Conservation (phyloP, 2,888 invertebrate genomes). For the Sesia bembeciformis region DNA sequence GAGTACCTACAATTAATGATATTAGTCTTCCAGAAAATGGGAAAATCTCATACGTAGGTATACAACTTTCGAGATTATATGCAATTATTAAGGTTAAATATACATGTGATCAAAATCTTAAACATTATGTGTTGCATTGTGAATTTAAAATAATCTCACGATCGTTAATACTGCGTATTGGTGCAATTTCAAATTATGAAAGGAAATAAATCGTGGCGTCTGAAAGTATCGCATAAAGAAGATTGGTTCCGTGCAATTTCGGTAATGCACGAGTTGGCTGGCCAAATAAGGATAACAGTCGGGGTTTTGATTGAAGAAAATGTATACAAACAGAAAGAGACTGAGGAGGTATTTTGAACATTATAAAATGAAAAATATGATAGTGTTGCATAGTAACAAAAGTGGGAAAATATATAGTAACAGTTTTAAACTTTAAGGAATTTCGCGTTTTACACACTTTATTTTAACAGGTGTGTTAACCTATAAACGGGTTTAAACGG, state of each 20-base stretch:
- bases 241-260: constrained; percentile 64
- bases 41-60: too few species aligned
- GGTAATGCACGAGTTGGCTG: constrained; percentile 62
- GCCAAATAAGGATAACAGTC: constrained; percentile 32
- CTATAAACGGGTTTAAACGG: too few species aligned
- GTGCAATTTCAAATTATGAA: constrained; percentile 20
- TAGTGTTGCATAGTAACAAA: too few species aligned
- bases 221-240: constrained; percentile 51
- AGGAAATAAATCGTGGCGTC: constrained; percentile 39
- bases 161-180: not conserved
- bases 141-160: not conserved
- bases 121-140: not conserved
- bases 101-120: not conserved
- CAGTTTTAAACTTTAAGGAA: too few species aligned
- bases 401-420: too few species aligned
- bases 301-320: constrained; percentile 44
- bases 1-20: too few species aligned
- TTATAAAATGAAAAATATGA: too few species aligned
- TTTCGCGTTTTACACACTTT: too few species aligned
- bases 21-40: too few species aligned
- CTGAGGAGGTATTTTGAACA: not conserved
- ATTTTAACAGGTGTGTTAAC: too few species aligned
- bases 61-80: too few species aligned
- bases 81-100: not conserved
- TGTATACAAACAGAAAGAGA: constrained; percentile 17